These are phyloP conservation scores for Cyanoderma ruficeps DNA, from an alignment of 2,113 vertebrate genomes.

Conservation along the genomic window DNA sequence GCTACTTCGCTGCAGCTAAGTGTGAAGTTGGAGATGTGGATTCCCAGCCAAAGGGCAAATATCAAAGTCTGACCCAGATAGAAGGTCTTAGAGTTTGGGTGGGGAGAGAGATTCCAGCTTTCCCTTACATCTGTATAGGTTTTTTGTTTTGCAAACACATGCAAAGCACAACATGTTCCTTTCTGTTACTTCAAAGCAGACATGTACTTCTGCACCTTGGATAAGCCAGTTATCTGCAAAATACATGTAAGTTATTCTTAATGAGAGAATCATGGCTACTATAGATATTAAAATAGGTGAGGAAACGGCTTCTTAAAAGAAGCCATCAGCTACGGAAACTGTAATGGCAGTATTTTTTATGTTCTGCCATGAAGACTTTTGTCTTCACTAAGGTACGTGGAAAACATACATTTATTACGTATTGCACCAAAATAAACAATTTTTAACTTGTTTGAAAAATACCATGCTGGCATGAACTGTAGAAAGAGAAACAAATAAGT, in stretches of 20 bases:
- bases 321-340: neutral
- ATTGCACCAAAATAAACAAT: neutral
- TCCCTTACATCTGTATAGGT: slow-evolving; percentile 30
- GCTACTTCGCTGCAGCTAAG: slow-evolving; percentile 83
- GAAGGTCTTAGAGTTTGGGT: slow-evolving; percentile 73
- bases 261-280: neutral
- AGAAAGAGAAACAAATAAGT: neutral
- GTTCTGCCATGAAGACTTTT: neutral
- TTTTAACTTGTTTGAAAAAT: neutral
- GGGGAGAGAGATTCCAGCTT: slow-evolving; percentile 57
- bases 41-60: slow-evolving; percentile 81
- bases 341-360: neutral
- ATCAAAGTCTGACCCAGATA: slow-evolving; percentile 79
- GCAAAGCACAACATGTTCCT: slow-evolving; percentile 2
- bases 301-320: neutral
- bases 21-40: slow-evolving; percentile 77
- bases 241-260: neutral
- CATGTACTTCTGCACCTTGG: neutral
- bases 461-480: neutral
- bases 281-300: neutral
- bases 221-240: neutral
- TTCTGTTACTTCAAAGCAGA: slow-evolving; percentile 11
- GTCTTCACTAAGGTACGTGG: neutral
- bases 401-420: neutral
- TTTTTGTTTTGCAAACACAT: slow-evolving; percentile 8